Evolutionary conservation across 2,113 vertebrate genomes (phyloP).

Genomic region (Ptilonorhynchus violaceus): DNA sequence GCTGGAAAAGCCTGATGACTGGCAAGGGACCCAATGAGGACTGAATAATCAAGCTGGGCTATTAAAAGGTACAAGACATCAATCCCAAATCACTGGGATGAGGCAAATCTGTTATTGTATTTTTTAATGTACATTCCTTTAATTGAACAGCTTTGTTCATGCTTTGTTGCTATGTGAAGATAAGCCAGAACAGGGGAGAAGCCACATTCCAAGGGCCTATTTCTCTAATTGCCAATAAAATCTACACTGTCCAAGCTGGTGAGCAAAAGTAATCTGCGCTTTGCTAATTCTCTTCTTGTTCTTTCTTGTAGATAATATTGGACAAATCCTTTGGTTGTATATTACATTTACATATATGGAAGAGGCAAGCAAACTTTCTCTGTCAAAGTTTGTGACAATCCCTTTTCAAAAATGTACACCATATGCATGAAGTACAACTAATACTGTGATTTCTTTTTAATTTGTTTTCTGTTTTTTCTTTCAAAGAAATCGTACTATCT

Average conservation of each 20-base stretch:
- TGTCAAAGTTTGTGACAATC: neutral
- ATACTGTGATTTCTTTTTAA: neutral
- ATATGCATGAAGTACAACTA: neutral
- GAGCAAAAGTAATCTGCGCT: neutral
- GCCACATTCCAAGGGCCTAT: neutral
- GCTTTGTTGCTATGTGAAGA: slow-evolving; percentile 52
- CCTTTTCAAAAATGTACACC: neutral
- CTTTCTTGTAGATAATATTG: neutral
- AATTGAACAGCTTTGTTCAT: slow-evolving; percentile 47
- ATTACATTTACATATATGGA: neutral
- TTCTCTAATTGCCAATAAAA: slow-evolving; percentile 58
- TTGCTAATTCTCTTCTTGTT: neutral
- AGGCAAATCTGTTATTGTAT: slow-evolving; percentile 61
- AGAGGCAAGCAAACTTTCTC: neutral
- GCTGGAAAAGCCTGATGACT: slow-evolving; percentile 55
- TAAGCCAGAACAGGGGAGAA: slow-evolving; percentile 38
- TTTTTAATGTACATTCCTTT: slow-evolving; percentile 60
- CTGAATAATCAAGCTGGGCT: slow-evolving; percentile 43
- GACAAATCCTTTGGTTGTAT: neutral
- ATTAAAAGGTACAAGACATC: slow-evolving; percentile 55
- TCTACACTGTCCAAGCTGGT: neutral
- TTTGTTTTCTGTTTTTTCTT: neutral
- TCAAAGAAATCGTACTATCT: neutral
- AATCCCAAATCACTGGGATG: slow-evolving; percentile 48
- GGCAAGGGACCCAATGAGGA: neutral